Base-by-base conservation (phyloP, 2,888 invertebrate genomes). In the Punctoribates punctum region DNA sequence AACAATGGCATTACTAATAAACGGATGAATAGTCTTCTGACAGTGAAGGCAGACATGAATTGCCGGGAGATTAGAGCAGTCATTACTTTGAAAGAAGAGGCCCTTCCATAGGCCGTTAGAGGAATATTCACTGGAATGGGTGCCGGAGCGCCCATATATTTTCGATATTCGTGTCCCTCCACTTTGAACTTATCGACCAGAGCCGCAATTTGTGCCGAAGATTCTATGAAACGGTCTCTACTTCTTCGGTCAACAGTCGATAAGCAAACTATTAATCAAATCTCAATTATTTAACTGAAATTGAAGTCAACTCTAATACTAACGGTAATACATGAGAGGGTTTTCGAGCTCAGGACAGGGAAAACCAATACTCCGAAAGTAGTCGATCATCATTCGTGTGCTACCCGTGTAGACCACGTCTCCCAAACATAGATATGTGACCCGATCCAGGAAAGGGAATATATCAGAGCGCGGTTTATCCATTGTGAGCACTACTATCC, bases 291-390 rank as follows among this genome's bases (percentile, higher is more conserved):
- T 67, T 67, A 2, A 11, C 9, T 67, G 4, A 3, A 1, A 72
- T 73, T 46, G n/a, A 67, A 73, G 1, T 27, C 2, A 38, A 29
- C 3, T 70, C 4, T 2, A 25, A 51, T 46, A 88, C 92, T 89
- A 85, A 94, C 94, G 86, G 83, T 96, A 98, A 84, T 96, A 97
- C 92, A 96, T 96, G n/a, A 97, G 87, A 0, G 97, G 97, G 84
- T 98, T 98, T 83, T 97, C 97, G 73, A 96, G 86, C 83, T 95
- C 93, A 0, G 97, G 97, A 84, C 97, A 98, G 0, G 96, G 96
- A 83, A 96, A 96, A 1, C 97, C 97, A 80, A 97, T 94, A 79
- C 91, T 91, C 76, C 93, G 91, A 84, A 97, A 98, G 84, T 98
- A 97, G 82, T 94, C 93, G 78, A 97, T 86, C 88, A 98, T 92